Conservation (phyloP, 2,797 vertebrate species). For the Basileuterus tristriatus region DNA sequence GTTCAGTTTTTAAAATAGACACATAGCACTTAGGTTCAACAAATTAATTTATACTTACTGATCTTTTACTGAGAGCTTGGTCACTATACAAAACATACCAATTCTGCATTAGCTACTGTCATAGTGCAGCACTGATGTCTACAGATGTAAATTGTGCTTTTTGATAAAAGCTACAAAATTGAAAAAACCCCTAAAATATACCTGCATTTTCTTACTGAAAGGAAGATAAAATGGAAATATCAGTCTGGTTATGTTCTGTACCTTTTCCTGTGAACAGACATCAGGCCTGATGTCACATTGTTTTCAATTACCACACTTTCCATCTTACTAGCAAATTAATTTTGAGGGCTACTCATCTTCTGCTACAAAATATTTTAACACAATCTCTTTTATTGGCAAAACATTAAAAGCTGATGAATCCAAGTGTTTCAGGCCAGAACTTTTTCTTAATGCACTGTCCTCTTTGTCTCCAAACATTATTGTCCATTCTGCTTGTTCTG, state of each 20-base stretch:
- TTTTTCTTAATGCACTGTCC: not conserved
- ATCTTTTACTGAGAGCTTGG: not conserved
- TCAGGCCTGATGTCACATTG: not conserved
- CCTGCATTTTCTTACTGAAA: not conserved
- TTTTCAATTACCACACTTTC: not conserved
- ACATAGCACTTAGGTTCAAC: not conserved
- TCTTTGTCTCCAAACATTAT: not conserved
- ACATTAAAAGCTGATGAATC: not conserved
- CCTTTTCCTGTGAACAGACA: not conserved
- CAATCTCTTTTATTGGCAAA: not conserved
- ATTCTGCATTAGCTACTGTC: not conserved
- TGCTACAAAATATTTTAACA: not conserved
- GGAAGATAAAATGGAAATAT: not conserved
- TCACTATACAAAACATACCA: not conserved
- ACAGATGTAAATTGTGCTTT: not conserved
- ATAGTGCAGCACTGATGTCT: not conserved
- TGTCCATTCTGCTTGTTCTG: conserved; percentile 3
- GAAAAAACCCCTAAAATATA: not conserved
- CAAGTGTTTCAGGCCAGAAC: conserved; percentile 16
- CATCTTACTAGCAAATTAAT: not conserved
- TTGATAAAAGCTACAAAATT: not conserved
- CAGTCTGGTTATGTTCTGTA: not conserved
- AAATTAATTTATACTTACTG: not conserved
- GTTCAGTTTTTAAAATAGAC: not conserved
- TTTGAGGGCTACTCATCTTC: not conserved